Conservation (phyloP, 2,113 vertebrate genomes). For the Onychorhynchus coronatus region DNA sequence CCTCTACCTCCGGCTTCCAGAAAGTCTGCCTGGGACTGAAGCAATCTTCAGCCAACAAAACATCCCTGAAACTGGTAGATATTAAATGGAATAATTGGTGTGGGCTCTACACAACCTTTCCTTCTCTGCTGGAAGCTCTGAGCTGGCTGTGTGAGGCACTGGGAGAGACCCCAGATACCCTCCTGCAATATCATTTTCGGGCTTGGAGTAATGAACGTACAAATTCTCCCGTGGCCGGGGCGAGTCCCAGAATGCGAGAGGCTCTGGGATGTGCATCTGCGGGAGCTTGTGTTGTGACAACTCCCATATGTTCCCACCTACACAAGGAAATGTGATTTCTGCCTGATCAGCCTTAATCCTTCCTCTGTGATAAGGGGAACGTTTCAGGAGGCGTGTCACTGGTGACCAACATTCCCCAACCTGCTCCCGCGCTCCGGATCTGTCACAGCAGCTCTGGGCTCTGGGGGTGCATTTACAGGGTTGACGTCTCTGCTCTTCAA, state of each 20-base stretch:
- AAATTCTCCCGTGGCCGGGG: background rate
- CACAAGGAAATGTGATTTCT: background rate
- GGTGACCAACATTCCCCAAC: background rate
- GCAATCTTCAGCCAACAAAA: background rate
- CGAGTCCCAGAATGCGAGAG: background rate
- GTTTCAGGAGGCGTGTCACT: background rate
- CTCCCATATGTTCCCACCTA: slow-evolving; percentile 28
- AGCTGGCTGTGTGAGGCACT: background rate
- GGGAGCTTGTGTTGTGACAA: slow-evolving; percentile 7
- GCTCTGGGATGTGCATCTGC: background rate
- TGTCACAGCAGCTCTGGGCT: background rate
- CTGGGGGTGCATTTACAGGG: background rate
- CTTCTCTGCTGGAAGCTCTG: background rate
- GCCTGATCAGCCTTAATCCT: background rate
- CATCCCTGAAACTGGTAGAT: background rate
- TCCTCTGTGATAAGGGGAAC: rapidly evolving
- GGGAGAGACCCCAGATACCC: too few relatives aligned
- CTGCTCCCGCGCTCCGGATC: background rate
- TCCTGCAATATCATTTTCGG: background rate
- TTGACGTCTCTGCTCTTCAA: background rate
- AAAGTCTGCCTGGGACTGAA: background rate
- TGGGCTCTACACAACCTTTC: background rate
- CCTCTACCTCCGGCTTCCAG: background rate
- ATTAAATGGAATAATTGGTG: background rate
- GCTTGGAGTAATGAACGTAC: background rate